Evolutionary conservation across 2,113 vertebrate species (phyloP).

Genomic region (Illadopsis cleaveri): DNA sequence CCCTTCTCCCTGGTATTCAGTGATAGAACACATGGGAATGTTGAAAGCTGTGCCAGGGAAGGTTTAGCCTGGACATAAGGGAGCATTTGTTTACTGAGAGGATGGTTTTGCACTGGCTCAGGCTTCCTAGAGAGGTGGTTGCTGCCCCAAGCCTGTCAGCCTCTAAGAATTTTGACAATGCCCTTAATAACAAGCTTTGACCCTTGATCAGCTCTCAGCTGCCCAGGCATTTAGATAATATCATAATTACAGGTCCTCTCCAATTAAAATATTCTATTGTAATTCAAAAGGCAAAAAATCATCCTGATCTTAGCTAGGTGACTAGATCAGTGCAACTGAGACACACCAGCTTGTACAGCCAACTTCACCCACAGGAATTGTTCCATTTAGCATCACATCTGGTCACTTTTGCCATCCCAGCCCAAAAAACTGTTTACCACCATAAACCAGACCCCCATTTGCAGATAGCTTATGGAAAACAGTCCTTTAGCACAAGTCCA

Average conservation of each 20-base stretch:
- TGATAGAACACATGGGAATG: not conserved
- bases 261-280: not conserved
- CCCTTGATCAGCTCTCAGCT: not conserved
- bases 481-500: not conserved
- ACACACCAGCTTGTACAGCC: not conserved
- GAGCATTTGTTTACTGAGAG: not conserved
- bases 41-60: not conserved
- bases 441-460: not conserved
- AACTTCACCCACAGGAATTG: not conserved
- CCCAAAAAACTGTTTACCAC: not conserved
- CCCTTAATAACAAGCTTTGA: not conserved
- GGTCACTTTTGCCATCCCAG: not conserved
- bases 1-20: not conserved
- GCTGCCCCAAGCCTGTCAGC: not conserved
- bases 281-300: not conserved
- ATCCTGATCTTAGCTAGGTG: not conserved
- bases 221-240: not conserved
- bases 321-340: not conserved
- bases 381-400: not conserved
- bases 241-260: not conserved
- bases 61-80: not conserved
- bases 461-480: not conserved
- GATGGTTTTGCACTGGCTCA: not conserved
- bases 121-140: not conserved
- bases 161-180: not conserved